phyloP scores from a whole-genome alignment of 2,113 vertebrate species.

The Serranochromis macrocephalus region DNA sequence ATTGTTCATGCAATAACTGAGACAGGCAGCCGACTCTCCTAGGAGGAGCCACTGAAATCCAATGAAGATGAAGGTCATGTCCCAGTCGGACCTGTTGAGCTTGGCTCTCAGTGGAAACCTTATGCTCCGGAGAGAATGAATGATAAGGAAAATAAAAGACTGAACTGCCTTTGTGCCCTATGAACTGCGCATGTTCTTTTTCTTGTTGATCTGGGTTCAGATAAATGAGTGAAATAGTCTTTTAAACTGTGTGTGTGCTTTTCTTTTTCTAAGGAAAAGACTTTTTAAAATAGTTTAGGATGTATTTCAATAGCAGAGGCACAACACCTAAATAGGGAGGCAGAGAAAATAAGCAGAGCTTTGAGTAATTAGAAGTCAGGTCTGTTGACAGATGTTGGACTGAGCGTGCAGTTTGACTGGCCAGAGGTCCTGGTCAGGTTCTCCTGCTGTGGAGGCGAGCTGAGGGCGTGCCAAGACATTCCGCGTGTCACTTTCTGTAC shows the following conservation, averaged over 20 bases:
- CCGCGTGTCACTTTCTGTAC: constrained; percentile 53
- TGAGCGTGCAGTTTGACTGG: background rate
- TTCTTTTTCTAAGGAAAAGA: background rate
- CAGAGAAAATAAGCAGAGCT: background rate
- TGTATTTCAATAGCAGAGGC: background rate
- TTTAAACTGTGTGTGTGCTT: background rate
- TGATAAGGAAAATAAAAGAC: background rate
- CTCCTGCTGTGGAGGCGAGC: constrained; percentile 39
- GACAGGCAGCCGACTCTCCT: background rate
- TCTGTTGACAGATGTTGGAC: background rate
- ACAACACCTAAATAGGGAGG: background rate
- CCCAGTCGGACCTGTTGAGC: constrained; percentile 38
- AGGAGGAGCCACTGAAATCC: constrained; percentile 26
- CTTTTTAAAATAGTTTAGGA: background rate
- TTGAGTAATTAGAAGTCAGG: constrained; percentile 16
- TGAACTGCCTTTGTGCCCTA: background rate
- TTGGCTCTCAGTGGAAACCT: background rate
- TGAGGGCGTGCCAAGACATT: constrained; percentile 68
- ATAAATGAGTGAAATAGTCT: background rate
- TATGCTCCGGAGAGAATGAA: background rate
- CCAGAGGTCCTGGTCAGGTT: constrained; percentile 20
- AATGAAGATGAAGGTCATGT: constrained; percentile 36
- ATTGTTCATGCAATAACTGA: background rate
- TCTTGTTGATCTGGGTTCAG: background rate
- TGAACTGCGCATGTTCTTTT: background rate